Evolutionary conservation across 1,140 invertebrate genomes (phyloP).

Genomic region (Euwallacea similis): DNA sequence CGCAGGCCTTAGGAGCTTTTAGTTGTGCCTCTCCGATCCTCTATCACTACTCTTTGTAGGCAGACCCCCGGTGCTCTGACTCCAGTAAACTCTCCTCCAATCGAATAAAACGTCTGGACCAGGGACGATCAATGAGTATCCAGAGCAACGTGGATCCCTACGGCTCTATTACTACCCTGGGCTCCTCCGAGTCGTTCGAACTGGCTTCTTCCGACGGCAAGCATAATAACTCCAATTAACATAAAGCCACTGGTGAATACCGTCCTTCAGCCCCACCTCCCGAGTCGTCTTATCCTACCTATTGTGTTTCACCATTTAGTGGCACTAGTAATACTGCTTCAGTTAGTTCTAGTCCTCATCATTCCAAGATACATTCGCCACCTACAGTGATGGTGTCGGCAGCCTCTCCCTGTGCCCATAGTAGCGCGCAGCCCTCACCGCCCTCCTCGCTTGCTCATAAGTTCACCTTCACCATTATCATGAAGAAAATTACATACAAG

Average conservation of each 20-base stretch:
- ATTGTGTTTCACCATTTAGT: conserved; percentile 51
- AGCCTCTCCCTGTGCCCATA: conserved; percentile 21
- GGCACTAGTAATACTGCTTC: conserved; percentile 47
- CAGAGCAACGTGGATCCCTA: conserved; percentile 88
- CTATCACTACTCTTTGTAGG: conserved; percentile 66
- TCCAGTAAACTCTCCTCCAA: conserved; percentile 84
- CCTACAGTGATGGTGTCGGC: conserved; percentile 32
- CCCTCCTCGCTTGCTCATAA: conserved; percentile 67
- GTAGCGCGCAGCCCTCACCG: conserved; percentile 55
- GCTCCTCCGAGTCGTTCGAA: conserved; percentile 80
- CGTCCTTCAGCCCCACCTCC: conserved; percentile 42
- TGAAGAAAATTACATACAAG: conserved; percentile 62
- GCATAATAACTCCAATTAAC: conserved; percentile 63
- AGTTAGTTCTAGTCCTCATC: conserved; percentile 54
- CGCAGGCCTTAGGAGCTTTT: background rate
- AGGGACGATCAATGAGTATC: conserved; percentile 86
- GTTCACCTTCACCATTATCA: conserved; percentile 69
- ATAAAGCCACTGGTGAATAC: conserved; percentile 53
- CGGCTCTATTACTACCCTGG: conserved; percentile 85
- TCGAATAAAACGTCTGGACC: conserved; percentile 70
- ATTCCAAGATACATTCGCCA: conserved; percentile 14
- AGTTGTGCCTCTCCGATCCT: conserved; percentile 11
- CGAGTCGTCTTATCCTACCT: conserved; percentile 56
- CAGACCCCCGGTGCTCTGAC: conserved; percentile 92
- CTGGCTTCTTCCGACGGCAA: conserved; percentile 71